These are phyloP conservation scores for Patella ulyssiponensis DNA, from an alignment of 2,888 invertebrate species.

Conservation along the genomic window DNA sequence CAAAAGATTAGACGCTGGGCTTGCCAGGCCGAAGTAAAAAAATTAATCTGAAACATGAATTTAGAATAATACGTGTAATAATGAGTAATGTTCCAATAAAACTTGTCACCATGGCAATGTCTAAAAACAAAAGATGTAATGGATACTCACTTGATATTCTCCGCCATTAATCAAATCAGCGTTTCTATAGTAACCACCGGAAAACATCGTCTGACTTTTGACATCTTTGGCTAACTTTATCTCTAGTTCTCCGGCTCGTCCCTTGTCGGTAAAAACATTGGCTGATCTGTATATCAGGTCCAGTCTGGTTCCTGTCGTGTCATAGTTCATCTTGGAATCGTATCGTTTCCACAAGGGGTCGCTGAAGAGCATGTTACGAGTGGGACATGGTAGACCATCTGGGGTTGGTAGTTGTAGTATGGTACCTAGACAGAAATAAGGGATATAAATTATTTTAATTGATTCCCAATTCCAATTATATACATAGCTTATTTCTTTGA, in stretches of 20 bases:
- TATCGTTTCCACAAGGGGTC: slow-evolving; percentile 26
- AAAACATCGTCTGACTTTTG: slow-evolving; percentile 23
- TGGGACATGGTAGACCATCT: slow-evolving; percentile 36
- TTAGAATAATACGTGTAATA: too few species aligned
- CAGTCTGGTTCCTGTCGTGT: slow-evolving; percentile 20
- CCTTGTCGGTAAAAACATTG: slow-evolving; percentile 18
- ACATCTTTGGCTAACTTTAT: slow-evolving; percentile 21
- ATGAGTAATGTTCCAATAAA: too few species aligned
- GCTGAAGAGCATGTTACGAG: slow-evolving; percentile 18
- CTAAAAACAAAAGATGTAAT: too few species aligned
- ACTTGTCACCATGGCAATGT: too few species aligned
- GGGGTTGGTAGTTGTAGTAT: slow-evolving; percentile 32
- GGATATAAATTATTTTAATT: not conserved
- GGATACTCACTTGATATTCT: slow-evolving; percentile 22
- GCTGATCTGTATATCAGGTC: slow-evolving; percentile 15
- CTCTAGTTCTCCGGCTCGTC: not conserved
- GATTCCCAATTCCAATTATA: too few species aligned
- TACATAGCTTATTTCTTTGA: too few species aligned
- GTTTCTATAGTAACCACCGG: slow-evolving; percentile 24
- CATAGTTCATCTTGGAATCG: slow-evolving; percentile 12
- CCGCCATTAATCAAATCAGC: slow-evolving; percentile 30
- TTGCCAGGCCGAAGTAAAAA: too few species aligned
- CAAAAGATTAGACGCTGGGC: too few species aligned
- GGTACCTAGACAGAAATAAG: slow-evolving; percentile 20
- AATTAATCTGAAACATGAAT: too few species aligned